Evolutionary conservation across 1,140 invertebrate species (phyloP), one percentile per base, ranked within the genome.

Genomic region (Megathymus violae): DNA sequence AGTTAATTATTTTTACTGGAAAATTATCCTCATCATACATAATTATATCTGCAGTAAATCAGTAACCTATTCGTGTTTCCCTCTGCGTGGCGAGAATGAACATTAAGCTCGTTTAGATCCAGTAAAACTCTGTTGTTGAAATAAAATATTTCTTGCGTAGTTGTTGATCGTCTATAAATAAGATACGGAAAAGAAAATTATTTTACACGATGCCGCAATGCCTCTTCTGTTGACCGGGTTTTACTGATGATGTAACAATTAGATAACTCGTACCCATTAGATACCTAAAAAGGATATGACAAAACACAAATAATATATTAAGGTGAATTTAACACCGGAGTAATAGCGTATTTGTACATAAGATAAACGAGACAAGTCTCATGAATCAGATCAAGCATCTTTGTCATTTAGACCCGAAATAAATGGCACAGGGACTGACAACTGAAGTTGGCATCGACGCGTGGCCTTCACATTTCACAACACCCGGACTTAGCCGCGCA

Each of bases 391-490:
- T 31, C 36, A 44, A 27, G 40, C 17, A 17, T 3, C 17, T 19
- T 54, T 38, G 40, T 54, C 51, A 54, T 71, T 76, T 78, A 76
- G 70, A 67, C 61, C 70, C 66, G 66, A 79, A 74, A 70, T 85
- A 82, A 85, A 81, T 77, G 80, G 80, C 83, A 82, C 85, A 87
- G 84, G 84, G 85, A 88, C 78, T 74, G 75, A 79, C 75, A 65
- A 68, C 59, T 76, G 67, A 78, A 79, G 76, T 77, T 75, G 79
- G 76, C 71, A 76, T 84, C 79, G 80, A 76, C 71, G 67, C 50
- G 46, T 76, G 85, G 75, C 88, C 88, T 90, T 90, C 88, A 90
- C 88, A 90, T 90, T 89, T 88, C 75, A 79, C 82, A 78, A 87
- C 67, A 89, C 85, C 88, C 85, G 88, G 88, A 90, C 82, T 83